These are phyloP conservation scores for Axea sp. DNA, from an alignment of 2,888 invertebrate species.

Conservation along the genomic window DNA sequence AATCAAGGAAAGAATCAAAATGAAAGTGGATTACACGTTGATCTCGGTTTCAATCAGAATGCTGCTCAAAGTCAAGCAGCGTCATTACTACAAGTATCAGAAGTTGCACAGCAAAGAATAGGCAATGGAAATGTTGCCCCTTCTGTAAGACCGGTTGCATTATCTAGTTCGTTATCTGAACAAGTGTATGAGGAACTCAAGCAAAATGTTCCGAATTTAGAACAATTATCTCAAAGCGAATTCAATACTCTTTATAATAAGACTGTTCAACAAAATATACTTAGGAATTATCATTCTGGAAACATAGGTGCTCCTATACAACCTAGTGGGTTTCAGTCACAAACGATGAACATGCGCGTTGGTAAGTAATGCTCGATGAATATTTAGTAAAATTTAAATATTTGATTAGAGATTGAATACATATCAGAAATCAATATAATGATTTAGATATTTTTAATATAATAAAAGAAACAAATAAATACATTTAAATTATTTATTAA, in stretches of 20 bases:
- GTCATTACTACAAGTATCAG: not conserved
- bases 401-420: too few species aligned
- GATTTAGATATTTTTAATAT: too few species aligned
- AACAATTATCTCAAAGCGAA: slow-evolving; percentile 77
- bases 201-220: slow-evolving; percentile 76
- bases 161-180: slow-evolving; percentile 69
- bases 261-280: slow-evolving; percentile 77
- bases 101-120: slow-evolving; percentile 4
- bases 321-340: slow-evolving; percentile 20
- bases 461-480: too few species aligned
- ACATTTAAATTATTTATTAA: too few species aligned
- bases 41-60: slow-evolving; percentile 4
- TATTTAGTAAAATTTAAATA: too few species aligned
- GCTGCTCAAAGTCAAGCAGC: slow-evolving; percentile 6
- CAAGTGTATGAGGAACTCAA: slow-evolving; percentile 77
- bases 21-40: not conserved
- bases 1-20: slow-evolving; percentile 39
- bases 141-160: slow-evolving; percentile 48
- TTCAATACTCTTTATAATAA: slow-evolving; percentile 78
- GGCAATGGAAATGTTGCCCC: slow-evolving; percentile 27
- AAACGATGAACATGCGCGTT: slow-evolving; percentile 11
- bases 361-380: too few species aligned
- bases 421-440: too few species aligned
- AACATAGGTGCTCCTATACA: slow-evolving; percentile 53
- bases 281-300: slow-evolving; percentile 73